These are phyloP conservation scores for Chironomus tepperi DNA, from an alignment of 1,140 invertebrate species.

Conservation along the genomic window DNA sequence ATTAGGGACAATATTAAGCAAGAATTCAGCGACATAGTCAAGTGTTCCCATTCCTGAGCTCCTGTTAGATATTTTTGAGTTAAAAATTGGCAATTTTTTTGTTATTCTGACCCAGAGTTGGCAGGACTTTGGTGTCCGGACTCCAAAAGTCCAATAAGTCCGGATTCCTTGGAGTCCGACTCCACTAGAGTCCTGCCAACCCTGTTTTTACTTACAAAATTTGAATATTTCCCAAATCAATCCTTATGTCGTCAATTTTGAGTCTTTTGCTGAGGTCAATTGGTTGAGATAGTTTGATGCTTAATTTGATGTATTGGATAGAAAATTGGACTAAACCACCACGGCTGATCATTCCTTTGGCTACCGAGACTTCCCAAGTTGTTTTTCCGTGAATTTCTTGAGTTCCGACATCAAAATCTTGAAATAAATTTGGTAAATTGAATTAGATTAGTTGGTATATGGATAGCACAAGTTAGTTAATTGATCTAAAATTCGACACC, in stretches of 20 bases:
- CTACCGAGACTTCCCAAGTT: slow-evolving; percentile 63
- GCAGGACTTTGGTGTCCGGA: too few species aligned
- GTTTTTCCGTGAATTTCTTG: slow-evolving; percentile 66
- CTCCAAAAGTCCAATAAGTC: too few species aligned
- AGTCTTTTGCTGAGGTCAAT: slow-evolving; percentile 67
- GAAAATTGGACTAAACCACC: slow-evolving; percentile 64
- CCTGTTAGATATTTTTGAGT: slow-evolving; percentile 34
- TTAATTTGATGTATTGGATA: slow-evolving; percentile 60
- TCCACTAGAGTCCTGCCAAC: too few species aligned
- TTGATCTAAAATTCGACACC: too few species aligned
- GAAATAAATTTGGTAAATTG: too few species aligned
- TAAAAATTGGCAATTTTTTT: not conserved
- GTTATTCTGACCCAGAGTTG: too few species aligned
- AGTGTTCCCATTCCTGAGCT: slow-evolving; percentile 68
- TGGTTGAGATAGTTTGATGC: slow-evolving; percentile 58
- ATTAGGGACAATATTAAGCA: slow-evolving; percentile 70
- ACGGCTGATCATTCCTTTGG: slow-evolving; percentile 55
- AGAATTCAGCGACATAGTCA: slow-evolving; percentile 69
- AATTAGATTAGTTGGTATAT: too few species aligned
- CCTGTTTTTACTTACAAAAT: slow-evolving; percentile 33
- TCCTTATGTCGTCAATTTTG: slow-evolving; percentile 57
- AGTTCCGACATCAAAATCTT: slow-evolving; percentile 61
- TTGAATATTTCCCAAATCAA: slow-evolving; percentile 79
- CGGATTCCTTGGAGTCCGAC: too few species aligned
- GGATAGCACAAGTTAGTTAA: too few species aligned